These are phyloP conservation scores for Lepas anatifera DNA, from an alignment of 2,888 invertebrate genomes.

Conservation along the genomic window DNA sequence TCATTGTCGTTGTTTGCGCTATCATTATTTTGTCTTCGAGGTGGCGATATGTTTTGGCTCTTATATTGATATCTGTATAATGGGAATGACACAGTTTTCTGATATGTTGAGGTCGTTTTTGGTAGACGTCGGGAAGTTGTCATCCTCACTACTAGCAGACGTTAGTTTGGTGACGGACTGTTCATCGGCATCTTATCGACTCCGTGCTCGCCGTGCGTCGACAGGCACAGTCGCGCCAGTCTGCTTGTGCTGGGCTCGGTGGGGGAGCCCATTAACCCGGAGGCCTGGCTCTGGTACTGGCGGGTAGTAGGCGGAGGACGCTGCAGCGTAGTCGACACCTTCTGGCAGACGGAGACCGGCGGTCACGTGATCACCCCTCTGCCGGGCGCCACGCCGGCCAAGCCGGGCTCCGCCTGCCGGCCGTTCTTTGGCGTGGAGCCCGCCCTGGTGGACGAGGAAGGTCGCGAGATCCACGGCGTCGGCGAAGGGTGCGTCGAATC, in stretches of 20 bases:
- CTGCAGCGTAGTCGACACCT: constrained; percentile 87
- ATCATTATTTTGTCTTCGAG: too few relatives aligned
- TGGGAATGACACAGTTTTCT: too few relatives aligned
- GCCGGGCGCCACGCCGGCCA: constrained; percentile 92
- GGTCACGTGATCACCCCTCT: constrained; percentile 93
- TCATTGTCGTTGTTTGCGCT: too few relatives aligned
- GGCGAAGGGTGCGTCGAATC: constrained; percentile 58
- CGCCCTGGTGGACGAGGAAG: constrained; percentile 72
- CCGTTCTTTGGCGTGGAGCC: constrained; percentile 97
- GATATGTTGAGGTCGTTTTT: too few relatives aligned
- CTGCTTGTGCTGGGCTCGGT: constrained; percentile 85
- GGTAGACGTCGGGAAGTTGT: too few relatives aligned
- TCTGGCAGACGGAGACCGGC: constrained; percentile 99
- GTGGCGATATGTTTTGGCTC: too few relatives aligned
- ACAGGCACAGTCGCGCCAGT: constrained; percentile 36
- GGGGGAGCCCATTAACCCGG: constrained; percentile 97
- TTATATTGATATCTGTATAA: too few relatives aligned
- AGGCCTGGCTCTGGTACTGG: constrained; percentile 96
- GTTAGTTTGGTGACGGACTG: too few relatives aligned
- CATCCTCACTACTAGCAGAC: too few relatives aligned
- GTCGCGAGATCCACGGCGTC: constrained; percentile 67
- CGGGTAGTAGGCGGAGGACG: constrained; percentile 34
- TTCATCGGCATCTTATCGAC: too few relatives aligned
- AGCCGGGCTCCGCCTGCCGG: constrained; percentile 92
- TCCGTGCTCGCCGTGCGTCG: too few relatives aligned